Percentiles rank a stretch among this genome's conserved stretches.
Evolutionary conservation across 2,113 vertebrate species (phyloP).

Genomic region (Hystrix brachyura): DNA sequence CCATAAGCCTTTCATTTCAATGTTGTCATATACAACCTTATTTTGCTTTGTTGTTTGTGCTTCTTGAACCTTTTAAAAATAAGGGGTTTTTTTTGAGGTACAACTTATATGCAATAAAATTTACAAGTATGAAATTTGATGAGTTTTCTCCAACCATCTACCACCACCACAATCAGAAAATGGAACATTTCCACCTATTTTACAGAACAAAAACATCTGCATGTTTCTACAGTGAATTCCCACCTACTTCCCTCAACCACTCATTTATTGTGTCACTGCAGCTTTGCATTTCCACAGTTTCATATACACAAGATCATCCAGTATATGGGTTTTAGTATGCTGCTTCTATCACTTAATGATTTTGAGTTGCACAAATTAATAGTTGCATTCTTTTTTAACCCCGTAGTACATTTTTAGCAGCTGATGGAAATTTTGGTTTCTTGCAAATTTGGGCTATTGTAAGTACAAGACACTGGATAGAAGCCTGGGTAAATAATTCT

Average conservation of each 20-base stretch:
- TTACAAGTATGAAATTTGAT: not conserved
- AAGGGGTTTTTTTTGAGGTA: not conserved
- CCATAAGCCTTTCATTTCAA: constrained; percentile 1
- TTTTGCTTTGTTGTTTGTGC: not conserved
- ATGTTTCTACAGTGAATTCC: not conserved
- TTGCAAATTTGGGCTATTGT: not conserved
- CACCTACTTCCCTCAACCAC: not conserved
- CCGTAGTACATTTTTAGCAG: not conserved
- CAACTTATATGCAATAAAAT: not conserved
- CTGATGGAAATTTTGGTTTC: not conserved
- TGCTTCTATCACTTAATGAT: not conserved
- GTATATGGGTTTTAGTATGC: too few species aligned
- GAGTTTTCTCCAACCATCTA: not conserved
- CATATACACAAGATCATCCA: not conserved
- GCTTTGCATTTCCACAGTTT: not conserved
- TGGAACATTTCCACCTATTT: not conserved
- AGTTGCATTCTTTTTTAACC: not conserved
- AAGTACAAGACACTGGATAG: not conserved
- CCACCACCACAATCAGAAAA: not conserved
- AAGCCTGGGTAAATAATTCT: not conserved
- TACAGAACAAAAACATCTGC: not conserved
- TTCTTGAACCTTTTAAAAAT: not conserved
- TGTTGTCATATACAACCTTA: not conserved
- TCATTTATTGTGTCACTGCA: too few species aligned
- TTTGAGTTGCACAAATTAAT: not conserved